Percentiles rank a stretch among this genome's conserved stretches.
phyloP scores from a whole-genome alignment of 1,140 invertebrate genomes.

The Drosophila takahashii region DNA sequence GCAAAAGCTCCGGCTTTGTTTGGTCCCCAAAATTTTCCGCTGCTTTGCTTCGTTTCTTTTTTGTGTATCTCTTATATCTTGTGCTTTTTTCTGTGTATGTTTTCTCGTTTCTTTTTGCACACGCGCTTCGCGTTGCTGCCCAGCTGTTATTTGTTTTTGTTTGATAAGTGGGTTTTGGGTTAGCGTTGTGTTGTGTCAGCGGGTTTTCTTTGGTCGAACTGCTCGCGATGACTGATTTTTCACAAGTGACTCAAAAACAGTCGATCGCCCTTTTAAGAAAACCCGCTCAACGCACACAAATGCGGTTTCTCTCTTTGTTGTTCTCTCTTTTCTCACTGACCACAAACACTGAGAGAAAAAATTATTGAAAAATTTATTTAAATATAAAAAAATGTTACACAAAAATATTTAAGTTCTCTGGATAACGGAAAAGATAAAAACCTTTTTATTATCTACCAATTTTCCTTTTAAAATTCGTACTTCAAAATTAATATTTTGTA shows the following conservation, averaged over 20 bases:
- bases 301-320: constrained; percentile 20
- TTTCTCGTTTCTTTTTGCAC: constrained; percentile 61
- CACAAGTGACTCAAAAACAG: constrained; percentile 64
- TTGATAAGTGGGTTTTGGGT: constrained; percentile 22
- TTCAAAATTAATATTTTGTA: too few relatives aligned
- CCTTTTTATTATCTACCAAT: too few relatives aligned
- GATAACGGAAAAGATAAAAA: too few relatives aligned
- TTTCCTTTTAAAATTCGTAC: too few relatives aligned
- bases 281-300: constrained; percentile 59
- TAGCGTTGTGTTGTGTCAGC: constrained; percentile 3
- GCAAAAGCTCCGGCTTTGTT: constrained; percentile 45
- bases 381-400: too few relatives aligned
- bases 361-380: not conserved
- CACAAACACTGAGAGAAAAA: constrained; percentile 6
- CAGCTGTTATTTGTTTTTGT: constrained; percentile 76
- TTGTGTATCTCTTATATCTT: constrained; percentile 37
- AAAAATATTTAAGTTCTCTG: too few relatives aligned
- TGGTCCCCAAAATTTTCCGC: constrained; percentile 65
- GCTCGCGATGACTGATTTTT: constrained; percentile 54
- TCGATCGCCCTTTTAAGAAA: constrained; percentile 75
- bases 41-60: constrained; percentile 46
- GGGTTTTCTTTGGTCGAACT: constrained; percentile 38
- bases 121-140: constrained; percentile 62
- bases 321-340: constrained; percentile 36
- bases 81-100: constrained; percentile 39